Evolutionary conservation across 2,888 invertebrate species (phyloP).

Genomic region (Osmoderma eremita): DNA sequence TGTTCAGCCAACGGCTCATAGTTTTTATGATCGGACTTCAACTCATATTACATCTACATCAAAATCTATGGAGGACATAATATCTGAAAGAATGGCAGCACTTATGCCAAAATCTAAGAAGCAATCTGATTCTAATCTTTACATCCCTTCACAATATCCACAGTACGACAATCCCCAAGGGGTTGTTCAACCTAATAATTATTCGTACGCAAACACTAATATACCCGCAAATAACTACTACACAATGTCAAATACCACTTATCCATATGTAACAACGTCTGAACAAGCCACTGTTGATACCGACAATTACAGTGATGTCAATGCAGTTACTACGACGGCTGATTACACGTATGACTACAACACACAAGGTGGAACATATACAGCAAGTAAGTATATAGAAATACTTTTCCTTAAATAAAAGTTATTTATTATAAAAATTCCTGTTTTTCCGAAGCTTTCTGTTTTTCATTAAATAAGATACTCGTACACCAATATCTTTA

Average conservation of each 20-base stretch:
- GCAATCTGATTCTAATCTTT: constrained; percentile 21
- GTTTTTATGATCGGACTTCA: constrained; percentile 18
- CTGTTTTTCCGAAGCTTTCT: too few species aligned
- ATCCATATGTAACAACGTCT: constrained; percentile 44
- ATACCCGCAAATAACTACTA: constrained; percentile 38
- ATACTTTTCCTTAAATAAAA: too few species aligned
- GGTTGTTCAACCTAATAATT: constrained; percentile 40
- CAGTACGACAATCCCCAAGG: constrained; percentile 45
- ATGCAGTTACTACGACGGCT: constrained; percentile 4
- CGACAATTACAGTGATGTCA: background rate
- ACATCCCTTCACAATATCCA: constrained; percentile 26
- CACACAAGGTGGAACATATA: background rate
- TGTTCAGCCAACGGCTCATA: constrained; percentile 7
- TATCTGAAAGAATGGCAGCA: constrained; percentile 50
- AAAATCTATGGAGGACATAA: constrained; percentile 48
- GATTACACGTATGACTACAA: constrained; percentile 1
- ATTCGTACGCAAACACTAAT: constrained; percentile 33
- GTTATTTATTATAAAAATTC: too few species aligned
- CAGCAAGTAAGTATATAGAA: constrained; percentile 12
- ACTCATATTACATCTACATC: constrained; percentile 38
- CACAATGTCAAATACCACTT: constrained; percentile 44
- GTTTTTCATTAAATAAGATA: too few species aligned
- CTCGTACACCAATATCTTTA: too few species aligned
- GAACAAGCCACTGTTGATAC: constrained; percentile 38
- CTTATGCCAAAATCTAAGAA: constrained; percentile 45